Percentiles rank a stretch among this genome's conserved stretches.
These are phyloP conservation scores for Antennarius maculatus DNA, from an alignment of 2,797 vertebrate genomes.

Conservation along the genomic window DNA sequence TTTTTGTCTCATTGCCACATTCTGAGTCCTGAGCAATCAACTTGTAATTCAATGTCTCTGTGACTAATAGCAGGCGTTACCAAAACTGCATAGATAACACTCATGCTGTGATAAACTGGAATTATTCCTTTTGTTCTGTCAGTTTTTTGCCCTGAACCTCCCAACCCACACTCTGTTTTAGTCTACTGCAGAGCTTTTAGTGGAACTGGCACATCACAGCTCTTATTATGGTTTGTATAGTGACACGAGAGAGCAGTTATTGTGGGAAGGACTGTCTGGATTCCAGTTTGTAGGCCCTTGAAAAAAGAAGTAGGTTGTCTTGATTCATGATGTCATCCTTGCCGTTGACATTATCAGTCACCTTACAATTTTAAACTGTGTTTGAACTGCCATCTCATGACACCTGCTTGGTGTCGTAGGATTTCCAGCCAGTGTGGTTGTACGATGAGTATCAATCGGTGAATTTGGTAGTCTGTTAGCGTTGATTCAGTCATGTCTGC, in stretches of 20 bases:
- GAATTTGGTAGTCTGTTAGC: neutral
- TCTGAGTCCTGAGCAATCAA: neutral
- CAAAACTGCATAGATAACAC: conserved; percentile 5
- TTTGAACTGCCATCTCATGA: neutral
- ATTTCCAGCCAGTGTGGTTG: no score
- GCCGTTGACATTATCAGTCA: conserved; percentile 17
- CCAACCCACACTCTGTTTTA: conserved; percentile 26
- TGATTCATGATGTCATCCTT: conserved; percentile 20
- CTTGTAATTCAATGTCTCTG: neutral
- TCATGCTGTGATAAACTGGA: conserved; percentile 7
- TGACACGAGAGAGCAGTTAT: conserved; percentile 50
- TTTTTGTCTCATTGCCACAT: neutral
- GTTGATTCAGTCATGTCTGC: neutral
- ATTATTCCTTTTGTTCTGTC: conserved; percentile 27
- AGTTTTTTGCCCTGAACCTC: conserved; percentile 32
- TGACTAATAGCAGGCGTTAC: neutral
- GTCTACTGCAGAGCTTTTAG: conserved; percentile 44
- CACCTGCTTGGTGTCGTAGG: no score
- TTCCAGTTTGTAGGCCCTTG: conserved; percentile 27
- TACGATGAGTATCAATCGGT: no score
- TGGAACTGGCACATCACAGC: conserved; percentile 54
- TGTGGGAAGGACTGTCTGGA: conserved; percentile 40
- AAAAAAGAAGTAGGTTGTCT: conserved; percentile 31
- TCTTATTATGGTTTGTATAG: conserved; percentile 52
- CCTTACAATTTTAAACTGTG: neutral